These are phyloP conservation scores for Mesembrinibis cayennensis DNA, from an alignment of 2,113 vertebrate species.

Conservation along the genomic window DNA sequence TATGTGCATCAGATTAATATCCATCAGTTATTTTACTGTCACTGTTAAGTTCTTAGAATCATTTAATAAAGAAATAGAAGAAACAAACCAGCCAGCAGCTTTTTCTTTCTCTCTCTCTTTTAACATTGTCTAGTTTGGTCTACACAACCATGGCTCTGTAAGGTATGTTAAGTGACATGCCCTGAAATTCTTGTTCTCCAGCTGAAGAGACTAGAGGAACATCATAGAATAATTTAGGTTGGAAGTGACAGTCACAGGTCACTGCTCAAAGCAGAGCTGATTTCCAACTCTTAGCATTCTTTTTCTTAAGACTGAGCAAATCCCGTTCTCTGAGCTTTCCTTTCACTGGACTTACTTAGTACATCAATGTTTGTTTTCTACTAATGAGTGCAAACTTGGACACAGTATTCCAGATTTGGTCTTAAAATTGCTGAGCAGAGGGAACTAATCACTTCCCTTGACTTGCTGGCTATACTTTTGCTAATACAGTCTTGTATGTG, in stretches of 20 bases:
- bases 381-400: not conserved
- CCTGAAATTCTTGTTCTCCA: not conserved
- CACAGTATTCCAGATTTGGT: not conserved
- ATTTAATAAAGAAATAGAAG: not conserved
- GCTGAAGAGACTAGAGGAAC: not conserved
- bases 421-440: not conserved
- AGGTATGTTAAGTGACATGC: not conserved
- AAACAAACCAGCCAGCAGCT: not conserved
- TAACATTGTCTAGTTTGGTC: not conserved
- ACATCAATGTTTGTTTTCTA: not conserved
- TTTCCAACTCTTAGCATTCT: not conserved
- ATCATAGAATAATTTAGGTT: not conserved
- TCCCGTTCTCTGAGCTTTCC: not conserved
- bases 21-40: not conserved
- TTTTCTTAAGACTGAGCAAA: not conserved
- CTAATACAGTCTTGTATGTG: accelerated
- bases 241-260: slow-evolving; percentile 25
- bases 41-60: not conserved
- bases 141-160: not conserved
- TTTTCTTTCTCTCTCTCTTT: not conserved
- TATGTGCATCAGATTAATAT: not conserved
- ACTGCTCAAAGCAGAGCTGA: not conserved
- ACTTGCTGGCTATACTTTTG: not conserved
- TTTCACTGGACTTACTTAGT: not conserved
- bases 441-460: not conserved